Conservation (phyloP, 2,113 vertebrate genomes). For the Platysternon megacephalum region DNA sequence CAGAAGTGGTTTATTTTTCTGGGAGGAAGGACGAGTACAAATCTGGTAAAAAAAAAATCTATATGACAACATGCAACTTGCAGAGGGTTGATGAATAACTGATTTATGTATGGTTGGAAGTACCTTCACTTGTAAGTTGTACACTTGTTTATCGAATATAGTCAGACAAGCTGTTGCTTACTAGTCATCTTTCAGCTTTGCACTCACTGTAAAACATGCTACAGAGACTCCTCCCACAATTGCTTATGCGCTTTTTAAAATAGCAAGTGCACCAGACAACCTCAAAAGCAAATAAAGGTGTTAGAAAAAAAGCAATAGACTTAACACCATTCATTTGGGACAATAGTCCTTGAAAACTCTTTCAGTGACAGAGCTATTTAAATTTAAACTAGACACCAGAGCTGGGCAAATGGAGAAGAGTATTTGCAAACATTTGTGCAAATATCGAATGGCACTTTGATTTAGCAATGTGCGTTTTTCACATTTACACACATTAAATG, state of each 20-base stretch:
- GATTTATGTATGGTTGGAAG: neutral
- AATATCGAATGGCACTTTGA: neutral
- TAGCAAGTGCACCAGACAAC: neutral
- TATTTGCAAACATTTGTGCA: neutral
- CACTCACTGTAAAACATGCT: neutral
- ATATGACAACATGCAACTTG: neutral
- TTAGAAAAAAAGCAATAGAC: neutral
- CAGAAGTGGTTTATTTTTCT: neutral
- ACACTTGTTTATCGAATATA: neutral
- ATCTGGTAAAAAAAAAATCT: neutral
- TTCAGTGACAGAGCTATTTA: neutral
- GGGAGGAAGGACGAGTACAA: neutral
- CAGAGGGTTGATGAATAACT: neutral
- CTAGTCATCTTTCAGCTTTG: neutral
- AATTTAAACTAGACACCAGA: neutral
- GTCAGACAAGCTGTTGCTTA: neutral
- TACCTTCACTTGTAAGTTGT: neutral
- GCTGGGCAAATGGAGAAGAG: neutral
- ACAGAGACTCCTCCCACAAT: neutral
- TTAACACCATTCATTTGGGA: neutral
- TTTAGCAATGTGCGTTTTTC: neutral
- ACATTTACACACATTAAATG: neutral
- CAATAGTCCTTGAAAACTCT: neutral
- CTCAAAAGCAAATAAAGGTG: neutral
- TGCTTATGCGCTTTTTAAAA: neutral